phyloP scores from a whole-genome alignment of 2,113 vertebrate species.

The Plecotus auritus region DNA sequence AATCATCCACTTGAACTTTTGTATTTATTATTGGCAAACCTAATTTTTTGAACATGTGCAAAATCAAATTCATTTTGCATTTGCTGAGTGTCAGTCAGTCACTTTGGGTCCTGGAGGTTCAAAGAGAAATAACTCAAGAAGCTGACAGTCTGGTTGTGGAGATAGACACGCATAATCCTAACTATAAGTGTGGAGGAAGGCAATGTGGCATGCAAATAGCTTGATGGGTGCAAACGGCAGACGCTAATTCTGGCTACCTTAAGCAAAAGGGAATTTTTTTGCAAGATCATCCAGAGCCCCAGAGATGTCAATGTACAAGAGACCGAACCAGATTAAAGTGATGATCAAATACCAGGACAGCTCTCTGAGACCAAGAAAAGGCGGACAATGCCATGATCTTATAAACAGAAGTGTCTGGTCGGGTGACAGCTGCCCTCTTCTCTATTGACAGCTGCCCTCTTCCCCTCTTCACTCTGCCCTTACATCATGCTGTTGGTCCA shows the following conservation, averaged over 20 bases:
- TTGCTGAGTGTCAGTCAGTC: neutral
- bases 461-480: neutral
- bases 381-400: neutral
- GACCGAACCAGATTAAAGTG: neutral
- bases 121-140: neutral
- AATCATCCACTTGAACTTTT: neutral
- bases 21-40: constrained; percentile 3
- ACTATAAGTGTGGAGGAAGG: neutral
- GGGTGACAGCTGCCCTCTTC: neutral
- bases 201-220: neutral
- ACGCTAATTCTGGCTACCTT: neutral
- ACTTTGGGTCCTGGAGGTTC: neutral
- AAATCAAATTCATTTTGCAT: neutral
- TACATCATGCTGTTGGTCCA: neutral
- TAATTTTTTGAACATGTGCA: constrained; percentile 33
- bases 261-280: neutral
- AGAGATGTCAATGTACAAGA: no score
- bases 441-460: neutral
- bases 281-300: neutral
- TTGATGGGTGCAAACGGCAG: neutral
- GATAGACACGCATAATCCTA: neutral
- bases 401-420: neutral
- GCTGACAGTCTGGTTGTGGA: neutral
- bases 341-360: neutral
- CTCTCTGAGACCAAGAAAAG: neutral